These are phyloP conservation scores for Xiphophorus maculatus DNA, from an alignment of 2,113 vertebrate genomes.

Conservation along the genomic window DNA sequence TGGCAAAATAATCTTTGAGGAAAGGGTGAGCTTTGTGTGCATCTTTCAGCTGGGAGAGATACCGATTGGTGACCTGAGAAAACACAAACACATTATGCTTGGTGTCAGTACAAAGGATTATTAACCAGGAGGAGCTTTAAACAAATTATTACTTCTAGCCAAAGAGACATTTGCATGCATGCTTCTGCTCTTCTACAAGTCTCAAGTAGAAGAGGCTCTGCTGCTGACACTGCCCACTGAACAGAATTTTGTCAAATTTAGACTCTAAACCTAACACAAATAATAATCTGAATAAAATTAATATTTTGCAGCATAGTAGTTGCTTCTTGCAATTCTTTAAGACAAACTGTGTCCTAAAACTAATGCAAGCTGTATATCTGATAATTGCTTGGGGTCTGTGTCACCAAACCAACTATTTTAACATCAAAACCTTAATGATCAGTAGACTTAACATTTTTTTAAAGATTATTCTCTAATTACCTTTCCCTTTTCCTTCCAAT, in stretches of 20 bases:
- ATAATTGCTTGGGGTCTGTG: background rate
- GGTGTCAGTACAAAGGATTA: background rate
- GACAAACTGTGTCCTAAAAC: background rate
- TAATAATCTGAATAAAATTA: too few species aligned
- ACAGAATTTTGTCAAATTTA: too few species aligned
- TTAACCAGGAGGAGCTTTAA: background rate
- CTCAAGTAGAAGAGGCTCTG: background rate
- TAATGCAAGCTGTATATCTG: background rate
- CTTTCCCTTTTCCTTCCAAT: background rate
- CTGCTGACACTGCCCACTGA: background rate
- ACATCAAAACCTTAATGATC: too few species aligned
- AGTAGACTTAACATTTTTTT: background rate
- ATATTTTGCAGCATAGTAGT: too few species aligned
- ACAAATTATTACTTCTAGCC: background rate
- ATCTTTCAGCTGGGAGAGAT: constrained; percentile 95
- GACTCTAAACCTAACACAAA: background rate
- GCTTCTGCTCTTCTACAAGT: background rate
- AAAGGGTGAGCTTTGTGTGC: constrained; percentile 91
- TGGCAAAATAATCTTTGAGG: constrained; percentile 91
- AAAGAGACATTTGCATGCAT: background rate
- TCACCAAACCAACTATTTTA: background rate
- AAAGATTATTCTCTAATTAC: background rate
- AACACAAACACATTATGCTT: constrained; percentile 8
- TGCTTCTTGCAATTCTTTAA: background rate
- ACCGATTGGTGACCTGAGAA: constrained; percentile 91